Evolutionary conservation across 1,140 invertebrate species (phyloP).

Genomic region (Lineus longissimus): DNA sequence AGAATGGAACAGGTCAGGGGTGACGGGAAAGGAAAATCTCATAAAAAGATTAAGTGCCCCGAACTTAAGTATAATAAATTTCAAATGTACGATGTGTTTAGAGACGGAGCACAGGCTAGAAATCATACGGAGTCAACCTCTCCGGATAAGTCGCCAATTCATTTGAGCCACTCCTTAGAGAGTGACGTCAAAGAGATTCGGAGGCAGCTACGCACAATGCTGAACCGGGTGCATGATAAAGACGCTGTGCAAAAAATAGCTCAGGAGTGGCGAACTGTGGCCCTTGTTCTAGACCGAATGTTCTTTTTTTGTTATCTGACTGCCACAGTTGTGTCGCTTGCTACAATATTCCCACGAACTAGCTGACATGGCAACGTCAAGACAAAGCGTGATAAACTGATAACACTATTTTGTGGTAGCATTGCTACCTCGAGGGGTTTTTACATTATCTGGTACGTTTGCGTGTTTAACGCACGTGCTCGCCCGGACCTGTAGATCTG

Average conservation of each 20-base stretch:
- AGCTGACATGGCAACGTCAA: no score
- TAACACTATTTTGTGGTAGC: no score
- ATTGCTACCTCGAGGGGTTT: no score
- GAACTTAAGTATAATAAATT: slow-evolving; percentile 26
- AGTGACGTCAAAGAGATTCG: slow-evolving; percentile 45
- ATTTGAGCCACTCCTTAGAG: slow-evolving; percentile 39
- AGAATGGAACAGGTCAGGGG: not conserved
- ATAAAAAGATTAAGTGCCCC: slow-evolving; percentile 16
- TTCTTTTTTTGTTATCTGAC: slow-evolving; percentile 50
- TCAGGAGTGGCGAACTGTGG: slow-evolving; percentile 48
- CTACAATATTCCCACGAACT: slow-evolving; percentile 41
- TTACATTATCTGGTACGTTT: no score
- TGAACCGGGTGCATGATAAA: slow-evolving; percentile 33
- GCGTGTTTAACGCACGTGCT: no score
- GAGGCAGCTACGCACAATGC: slow-evolving; percentile 29
- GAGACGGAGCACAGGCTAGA: slow-evolving; percentile 12
- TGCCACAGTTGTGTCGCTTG: slow-evolving; percentile 48
- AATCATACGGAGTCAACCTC: slow-evolving; percentile 6
- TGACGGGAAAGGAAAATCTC: not conserved
- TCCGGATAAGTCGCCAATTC: slow-evolving; percentile 23
- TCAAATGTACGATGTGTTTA: slow-evolving; percentile 9
- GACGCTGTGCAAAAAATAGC: slow-evolving; percentile 38
- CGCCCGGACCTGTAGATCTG: no score
- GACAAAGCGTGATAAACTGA: no score
- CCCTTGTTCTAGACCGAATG: slow-evolving; percentile 47